Conservation (phyloP, 2,888 invertebrate genomes). For the Polydrusus tereticollis region DNA sequence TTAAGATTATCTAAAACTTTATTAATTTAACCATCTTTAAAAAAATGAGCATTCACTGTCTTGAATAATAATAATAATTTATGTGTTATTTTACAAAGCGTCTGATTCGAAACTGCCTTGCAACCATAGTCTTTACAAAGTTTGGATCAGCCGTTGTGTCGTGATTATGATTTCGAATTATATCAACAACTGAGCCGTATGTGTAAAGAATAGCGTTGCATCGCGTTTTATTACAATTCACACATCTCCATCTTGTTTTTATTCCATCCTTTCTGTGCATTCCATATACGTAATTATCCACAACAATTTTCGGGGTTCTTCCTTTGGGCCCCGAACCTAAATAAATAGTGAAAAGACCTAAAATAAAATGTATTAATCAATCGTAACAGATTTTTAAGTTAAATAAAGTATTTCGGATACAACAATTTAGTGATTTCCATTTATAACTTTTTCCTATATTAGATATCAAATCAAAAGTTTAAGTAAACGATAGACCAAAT, state of each 20-base stretch:
- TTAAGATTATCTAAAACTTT: too few species aligned
- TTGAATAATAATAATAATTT: too few species aligned
- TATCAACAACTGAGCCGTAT: constrained; percentile 50
- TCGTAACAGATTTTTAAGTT: background rate
- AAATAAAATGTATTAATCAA: background rate
- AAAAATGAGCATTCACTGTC: too few species aligned
- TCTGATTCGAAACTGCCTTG: constrained; percentile 27
- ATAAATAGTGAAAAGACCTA: constrained; percentile 41
- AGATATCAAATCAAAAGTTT: too few species aligned
- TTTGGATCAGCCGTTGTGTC: constrained; percentile 22
- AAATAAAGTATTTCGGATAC: too few species aligned
- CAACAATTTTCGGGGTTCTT: constrained; percentile 53
- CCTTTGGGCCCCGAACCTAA: constrained; percentile 50
- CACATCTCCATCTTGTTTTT: constrained; percentile 57
- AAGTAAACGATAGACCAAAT: too few species aligned
- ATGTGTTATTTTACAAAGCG: background rate
- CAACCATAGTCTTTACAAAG: constrained; percentile 22
- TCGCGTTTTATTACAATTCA: constrained; percentile 51
- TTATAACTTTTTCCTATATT: too few species aligned
- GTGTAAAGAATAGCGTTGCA: constrained; percentile 51
- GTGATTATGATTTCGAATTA: constrained; percentile 55
- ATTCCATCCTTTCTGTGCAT: constrained; percentile 42
- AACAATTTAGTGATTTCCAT: too few species aligned
- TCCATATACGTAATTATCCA: constrained; percentile 51
- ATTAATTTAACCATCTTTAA: too few species aligned